Conservation (phyloP, 2,888 invertebrate species). For the Meandrusa payeni region DNA sequence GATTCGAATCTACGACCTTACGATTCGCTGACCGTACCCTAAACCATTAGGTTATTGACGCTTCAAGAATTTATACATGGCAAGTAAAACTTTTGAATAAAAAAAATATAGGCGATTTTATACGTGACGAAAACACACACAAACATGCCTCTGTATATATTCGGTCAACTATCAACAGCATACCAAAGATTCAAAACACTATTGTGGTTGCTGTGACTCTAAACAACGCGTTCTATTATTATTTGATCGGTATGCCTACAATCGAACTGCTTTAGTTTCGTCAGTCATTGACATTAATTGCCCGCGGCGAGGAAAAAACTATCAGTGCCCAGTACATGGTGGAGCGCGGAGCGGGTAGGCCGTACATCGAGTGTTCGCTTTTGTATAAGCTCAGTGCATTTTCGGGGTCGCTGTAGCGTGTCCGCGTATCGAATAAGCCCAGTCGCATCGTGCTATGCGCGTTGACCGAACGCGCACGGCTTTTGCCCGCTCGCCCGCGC, state of each 20-base stretch:
- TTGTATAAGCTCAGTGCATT: conserved; percentile 42
- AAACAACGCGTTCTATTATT: conserved; percentile 32
- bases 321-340: conserved; percentile 71
- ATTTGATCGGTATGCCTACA: conserved; percentile 53
- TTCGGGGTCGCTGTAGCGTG: conserved; percentile 47
- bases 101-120: too few relatives aligned
- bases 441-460: conserved; percentile 58
- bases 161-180: conserved; percentile 17
- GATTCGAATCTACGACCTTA: too few relatives aligned
- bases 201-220: conserved; percentile 16
- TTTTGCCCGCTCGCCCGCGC: conserved; percentile 27
- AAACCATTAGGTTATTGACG: too few relatives aligned
- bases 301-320: conserved; percentile 54
- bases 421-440: conserved; percentile 42
- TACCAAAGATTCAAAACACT: conserved; percentile 21
- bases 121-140: neutral
- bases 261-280: conserved; percentile 61
- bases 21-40: too few relatives aligned
- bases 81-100: too few relatives aligned
- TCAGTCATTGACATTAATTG: conserved; percentile 72
- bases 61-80: too few relatives aligned
- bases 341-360: conserved; percentile 44
- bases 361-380: conserved; percentile 34
- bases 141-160: conserved; percentile 6
- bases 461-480: conserved; percentile 47